phyloP scores from a whole-genome alignment of 2,888 invertebrate genomes.

The Diloba caeruleocephala region DNA sequence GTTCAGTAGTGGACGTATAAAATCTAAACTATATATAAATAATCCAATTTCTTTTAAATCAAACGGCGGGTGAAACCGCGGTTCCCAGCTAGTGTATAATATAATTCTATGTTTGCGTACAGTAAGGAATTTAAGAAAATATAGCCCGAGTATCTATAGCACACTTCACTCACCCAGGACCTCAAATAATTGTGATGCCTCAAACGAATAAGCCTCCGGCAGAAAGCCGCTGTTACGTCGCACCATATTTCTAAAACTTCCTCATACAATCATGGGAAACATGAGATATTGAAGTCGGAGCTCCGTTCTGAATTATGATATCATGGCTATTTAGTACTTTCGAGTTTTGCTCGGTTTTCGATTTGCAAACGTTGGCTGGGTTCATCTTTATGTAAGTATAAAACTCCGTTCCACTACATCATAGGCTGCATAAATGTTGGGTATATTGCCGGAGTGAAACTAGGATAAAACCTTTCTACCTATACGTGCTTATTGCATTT shows the following conservation, averaged over 20 bases:
- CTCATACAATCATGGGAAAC: conserved; percentile 29
- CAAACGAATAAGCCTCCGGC: conserved; percentile 21
- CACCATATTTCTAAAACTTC: conserved; percentile 31
- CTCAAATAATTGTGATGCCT: conserved; percentile 5
- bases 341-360: conserved; percentile 5
- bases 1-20: too few relatives aligned
- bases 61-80: too few relatives aligned
- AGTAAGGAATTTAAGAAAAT: too few relatives aligned
- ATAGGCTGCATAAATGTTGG: conserved; percentile 5
- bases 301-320: conserved; percentile 26
- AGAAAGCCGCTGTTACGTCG: conserved; percentile 23
- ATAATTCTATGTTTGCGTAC: too few relatives aligned
- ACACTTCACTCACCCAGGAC: neutral
- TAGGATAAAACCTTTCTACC: conserved; percentile 2
- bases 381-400: conserved; percentile 17
- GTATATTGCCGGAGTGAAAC: conserved; percentile 8
- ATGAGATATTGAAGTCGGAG: conserved; percentile 27
- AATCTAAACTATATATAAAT: too few relatives aligned
- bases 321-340: conserved; percentile 19
- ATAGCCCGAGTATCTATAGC: conserved; percentile 19
- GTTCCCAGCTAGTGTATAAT: too few relatives aligned
- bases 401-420: conserved; percentile 28
- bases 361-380: conserved; percentile 11
- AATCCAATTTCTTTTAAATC: too few relatives aligned
- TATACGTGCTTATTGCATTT: neutral